Evolutionary conservation across 2,113 vertebrate species (phyloP).

Genomic region (Shinisaurus crocodilurus): DNA sequence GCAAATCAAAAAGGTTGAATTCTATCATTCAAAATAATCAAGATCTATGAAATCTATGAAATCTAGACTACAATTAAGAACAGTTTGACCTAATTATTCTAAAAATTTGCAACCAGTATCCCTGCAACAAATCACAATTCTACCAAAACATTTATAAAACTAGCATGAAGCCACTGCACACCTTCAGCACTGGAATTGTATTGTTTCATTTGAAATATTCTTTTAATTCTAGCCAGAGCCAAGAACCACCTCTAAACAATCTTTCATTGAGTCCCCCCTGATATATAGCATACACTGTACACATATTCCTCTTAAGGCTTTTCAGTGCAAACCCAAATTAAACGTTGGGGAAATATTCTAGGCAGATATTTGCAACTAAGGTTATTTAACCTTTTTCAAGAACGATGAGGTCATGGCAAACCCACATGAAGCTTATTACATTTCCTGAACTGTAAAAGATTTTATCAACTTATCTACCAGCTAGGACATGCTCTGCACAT

Average conservation of each 20-base stretch:
- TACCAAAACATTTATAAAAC: neutral
- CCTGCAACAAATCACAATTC: neutral
- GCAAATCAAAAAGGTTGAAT: neutral
- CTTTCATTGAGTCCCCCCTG: neutral
- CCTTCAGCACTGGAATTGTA: neutral
- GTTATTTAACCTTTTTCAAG: neutral
- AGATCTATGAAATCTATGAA: too few species aligned
- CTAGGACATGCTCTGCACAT: constrained; percentile 15
- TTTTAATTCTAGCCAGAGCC: neutral
- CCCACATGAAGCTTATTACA: neutral
- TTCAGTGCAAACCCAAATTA: neutral
- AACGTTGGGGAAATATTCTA: neutral
- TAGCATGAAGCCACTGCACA: neutral
- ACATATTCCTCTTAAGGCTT: neutral
- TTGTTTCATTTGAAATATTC: neutral
- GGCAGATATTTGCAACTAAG: neutral
- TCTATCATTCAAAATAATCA: neutral
- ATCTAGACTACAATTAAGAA: neutral
- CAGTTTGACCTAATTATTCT: neutral
- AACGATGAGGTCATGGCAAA: constrained; percentile 28
- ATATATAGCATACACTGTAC: neutral
- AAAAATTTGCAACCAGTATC: neutral
- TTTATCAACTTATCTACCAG: constrained; percentile 38
- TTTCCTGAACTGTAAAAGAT: constrained; percentile 33
- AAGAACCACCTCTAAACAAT: neutral